Percentiles rank a stretch among this genome's conserved stretches.
Evolutionary conservation across 64 coral and sea anemone species (phyloP).

Genomic region (Stichodactyla helianthus): DNA sequence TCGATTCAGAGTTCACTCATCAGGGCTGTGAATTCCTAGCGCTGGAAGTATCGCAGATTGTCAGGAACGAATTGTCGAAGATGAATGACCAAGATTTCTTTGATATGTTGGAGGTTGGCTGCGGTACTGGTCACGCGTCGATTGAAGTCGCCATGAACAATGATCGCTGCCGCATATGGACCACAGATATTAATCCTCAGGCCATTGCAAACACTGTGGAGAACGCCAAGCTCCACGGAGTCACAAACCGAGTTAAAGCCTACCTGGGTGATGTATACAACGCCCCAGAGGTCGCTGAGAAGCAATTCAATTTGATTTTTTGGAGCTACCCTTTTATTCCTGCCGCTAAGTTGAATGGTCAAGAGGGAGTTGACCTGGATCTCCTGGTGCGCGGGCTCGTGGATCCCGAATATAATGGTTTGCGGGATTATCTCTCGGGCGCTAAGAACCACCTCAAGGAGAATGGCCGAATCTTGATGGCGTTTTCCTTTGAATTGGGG

Average conservation of each 20-base stretch:
- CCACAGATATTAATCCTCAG: slow-evolving; percentile 26
- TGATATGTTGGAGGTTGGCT: slow-evolving; percentile 31
- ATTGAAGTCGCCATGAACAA: background rate
- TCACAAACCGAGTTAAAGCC: background rate
- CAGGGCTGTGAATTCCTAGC: background rate
- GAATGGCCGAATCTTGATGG: background rate
- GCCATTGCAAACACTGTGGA: slow-evolving; percentile 32
- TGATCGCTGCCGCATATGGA: slow-evolving; percentile 11
- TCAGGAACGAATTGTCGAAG: background rate
- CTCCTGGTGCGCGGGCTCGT: background rate
- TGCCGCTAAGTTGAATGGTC: background rate
- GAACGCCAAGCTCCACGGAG: slow-evolving; percentile 30
- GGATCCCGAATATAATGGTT: slow-evolving; percentile 11
- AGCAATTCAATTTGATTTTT: slow-evolving; percentile 32
- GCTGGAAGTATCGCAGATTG: background rate
- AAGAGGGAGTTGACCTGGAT: background rate
- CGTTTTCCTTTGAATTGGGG: slow-evolving; percentile 26
- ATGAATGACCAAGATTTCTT: background rate
- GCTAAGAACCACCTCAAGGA: slow-evolving; percentile 20
- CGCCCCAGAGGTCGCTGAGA: background rate
- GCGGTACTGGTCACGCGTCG: slow-evolving; percentile 15
- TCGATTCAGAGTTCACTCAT: background rate
- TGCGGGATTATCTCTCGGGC: slow-evolving; percentile 18
- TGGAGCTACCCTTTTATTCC: slow-evolving; percentile 9
- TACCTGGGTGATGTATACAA: slow-evolving; percentile 22